phyloP scores from a whole-genome alignment of 53 echinoderm and acorn worm species.

The Crossaster papposus region DNA sequence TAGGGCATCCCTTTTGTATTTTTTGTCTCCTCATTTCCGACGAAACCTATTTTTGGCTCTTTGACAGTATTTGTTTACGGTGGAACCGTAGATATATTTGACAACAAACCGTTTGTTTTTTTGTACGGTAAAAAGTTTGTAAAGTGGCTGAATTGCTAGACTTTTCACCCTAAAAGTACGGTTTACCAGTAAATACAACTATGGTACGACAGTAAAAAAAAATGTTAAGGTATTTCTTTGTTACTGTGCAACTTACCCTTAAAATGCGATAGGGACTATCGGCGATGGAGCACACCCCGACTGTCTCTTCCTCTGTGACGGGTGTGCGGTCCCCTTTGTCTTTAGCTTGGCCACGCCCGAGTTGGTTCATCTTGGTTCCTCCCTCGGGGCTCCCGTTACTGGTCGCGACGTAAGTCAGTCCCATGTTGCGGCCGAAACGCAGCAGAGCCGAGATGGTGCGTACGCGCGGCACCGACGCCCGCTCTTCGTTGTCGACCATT shows the following conservation, averaged over 20 bases:
- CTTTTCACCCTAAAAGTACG: too few species aligned
- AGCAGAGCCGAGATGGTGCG: constrained; percentile 35
- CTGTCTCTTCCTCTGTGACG: constrained; percentile 31
- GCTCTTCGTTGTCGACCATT: neutral
- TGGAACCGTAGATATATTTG: too few species aligned
- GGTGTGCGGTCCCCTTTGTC: constrained; percentile 13
- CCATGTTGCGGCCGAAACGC: constrained; percentile 37
- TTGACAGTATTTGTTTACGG: too few species aligned
- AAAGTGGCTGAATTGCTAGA: too few species aligned
- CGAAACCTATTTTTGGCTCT: too few species aligned
- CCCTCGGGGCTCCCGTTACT: constrained; percentile 7
- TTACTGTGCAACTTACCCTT: constrained; percentile 74
- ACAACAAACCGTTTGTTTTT: too few species aligned
- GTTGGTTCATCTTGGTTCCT: constrained; percentile 21
- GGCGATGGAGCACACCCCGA: constrained; percentile 81
- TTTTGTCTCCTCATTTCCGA: too few species aligned
- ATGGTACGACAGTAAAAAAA: too few species aligned
- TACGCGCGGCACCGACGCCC: neutral
- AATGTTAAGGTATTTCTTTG: too few species aligned
- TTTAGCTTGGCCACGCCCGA: neutral
- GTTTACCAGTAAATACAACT: too few species aligned
- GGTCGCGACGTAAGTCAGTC: constrained; percentile 23
- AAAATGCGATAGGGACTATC: constrained; percentile 84
- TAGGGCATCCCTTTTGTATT: too few species aligned
- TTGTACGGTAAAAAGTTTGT: too few species aligned